Conservation (phyloP, 2,888 invertebrate genomes). For the Agapetus fuscipes region DNA sequence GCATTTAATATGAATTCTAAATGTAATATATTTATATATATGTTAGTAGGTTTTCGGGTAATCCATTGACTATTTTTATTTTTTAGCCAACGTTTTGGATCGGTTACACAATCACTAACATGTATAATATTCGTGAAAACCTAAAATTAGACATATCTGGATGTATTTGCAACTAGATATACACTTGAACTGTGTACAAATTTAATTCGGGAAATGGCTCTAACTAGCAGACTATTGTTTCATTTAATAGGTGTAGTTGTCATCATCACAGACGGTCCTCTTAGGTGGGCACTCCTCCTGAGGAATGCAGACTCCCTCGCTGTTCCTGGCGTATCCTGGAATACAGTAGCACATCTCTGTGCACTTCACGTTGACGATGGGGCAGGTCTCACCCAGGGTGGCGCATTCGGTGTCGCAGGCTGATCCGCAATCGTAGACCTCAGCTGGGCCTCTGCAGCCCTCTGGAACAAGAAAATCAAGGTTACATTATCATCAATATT, state of each 20-base stretch:
- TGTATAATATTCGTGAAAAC: too few species aligned
- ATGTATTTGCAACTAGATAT: too few species aligned
- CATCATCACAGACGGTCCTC: not conserved
- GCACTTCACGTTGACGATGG: constrained; percentile 27
- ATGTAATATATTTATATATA: too few species aligned
- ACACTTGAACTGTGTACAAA: too few species aligned
- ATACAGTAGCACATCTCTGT: constrained; percentile 29
- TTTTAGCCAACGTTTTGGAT: too few species aligned
- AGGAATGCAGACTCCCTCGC: constrained; percentile 24
- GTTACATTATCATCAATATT: not conserved
- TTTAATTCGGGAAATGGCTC: too few species aligned
- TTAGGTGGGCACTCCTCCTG: constrained; percentile 17
- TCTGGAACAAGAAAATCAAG: not conserved
- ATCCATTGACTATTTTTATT: too few species aligned
- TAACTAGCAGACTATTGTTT: too few species aligned
- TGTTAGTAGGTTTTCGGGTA: too few species aligned
- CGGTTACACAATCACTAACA: too few species aligned
- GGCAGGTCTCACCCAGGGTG: constrained; percentile 26
- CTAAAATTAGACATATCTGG: too few species aligned
- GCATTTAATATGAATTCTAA: too few species aligned
- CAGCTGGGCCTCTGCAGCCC: not conserved
- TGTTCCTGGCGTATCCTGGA: constrained; percentile 26
- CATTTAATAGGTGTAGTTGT: not conserved
- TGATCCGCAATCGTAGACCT: constrained; percentile 26
- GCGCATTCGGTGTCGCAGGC: constrained; percentile 31